Base-by-base conservation (phyloP, 2,888 invertebrate species). In the Cantharis rufa region DNA sequence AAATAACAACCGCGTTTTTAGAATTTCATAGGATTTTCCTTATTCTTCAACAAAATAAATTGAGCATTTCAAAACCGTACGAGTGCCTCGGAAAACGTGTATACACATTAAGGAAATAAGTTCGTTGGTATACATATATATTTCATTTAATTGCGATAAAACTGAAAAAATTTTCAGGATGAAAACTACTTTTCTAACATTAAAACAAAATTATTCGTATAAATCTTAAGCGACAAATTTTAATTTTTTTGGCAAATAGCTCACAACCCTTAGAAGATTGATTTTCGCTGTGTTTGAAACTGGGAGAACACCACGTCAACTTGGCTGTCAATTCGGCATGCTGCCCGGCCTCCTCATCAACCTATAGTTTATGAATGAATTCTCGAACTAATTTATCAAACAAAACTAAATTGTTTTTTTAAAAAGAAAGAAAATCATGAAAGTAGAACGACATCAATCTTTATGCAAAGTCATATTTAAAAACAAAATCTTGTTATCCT, bases 321-420 rank as follows among this genome's bases (percentile, higher is more conserved):
- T 78, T 72, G 72, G 16, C 71, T 76, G 78, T 78, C 78, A 78
- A 78, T 75, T 73, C 75, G 63, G 62, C 27, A 76, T 76, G 78
- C 62, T 62, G 70, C 73, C 75, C 75, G 76, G 73, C 71, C 74
- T 73, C 62, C 71, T 18, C 76, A 70, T 77, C 77, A 73, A 27
- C 78, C 64, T 66, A 27, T 27, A 62, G 70, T 72, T 64, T 72
- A 78, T 72, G 72, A 69, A 71, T 78, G 63, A 72, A 78, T 78
- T 78, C 69, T 32, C 62, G 71, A 75, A 62, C 72, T 28, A 75
- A 78, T 78, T 78, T 75, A 75, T 76, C 78, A 78, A 74, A 74
- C 70, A 70, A 70, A 78, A 74, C 72, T 70, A 32, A 21, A 28
- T 48, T 64, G 66, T 62, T 70, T 72, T 73, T 66, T 63, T 73